These are phyloP conservation scores for Villa cingulata DNA, from an alignment of 2,888 invertebrate genomes.

Conservation along the genomic window DNA sequence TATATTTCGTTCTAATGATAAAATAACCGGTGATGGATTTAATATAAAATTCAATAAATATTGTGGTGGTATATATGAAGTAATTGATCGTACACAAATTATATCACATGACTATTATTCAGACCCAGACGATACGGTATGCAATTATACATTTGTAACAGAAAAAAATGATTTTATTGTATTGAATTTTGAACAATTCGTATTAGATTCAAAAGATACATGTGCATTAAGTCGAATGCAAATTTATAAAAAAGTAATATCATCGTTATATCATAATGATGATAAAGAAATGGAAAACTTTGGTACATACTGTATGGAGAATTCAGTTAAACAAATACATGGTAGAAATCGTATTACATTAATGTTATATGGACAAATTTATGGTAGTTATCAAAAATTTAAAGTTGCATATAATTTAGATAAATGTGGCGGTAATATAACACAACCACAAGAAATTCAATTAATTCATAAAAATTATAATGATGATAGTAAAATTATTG, in stretches of 20 bases:
- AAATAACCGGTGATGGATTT: slow-evolving; percentile 59
- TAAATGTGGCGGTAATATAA: slow-evolving; percentile 58
- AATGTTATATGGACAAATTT: neutral
- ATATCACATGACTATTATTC: slow-evolving; percentile 61
- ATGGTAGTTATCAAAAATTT: slow-evolving; percentile 3
- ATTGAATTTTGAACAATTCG: slow-evolving; percentile 2
- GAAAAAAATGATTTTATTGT: slow-evolving; percentile 13
- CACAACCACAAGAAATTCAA: slow-evolving; percentile 22
- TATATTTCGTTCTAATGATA: slow-evolving; percentile 54
- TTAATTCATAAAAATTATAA: slow-evolving; percentile 39
- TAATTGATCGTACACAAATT: slow-evolving; percentile 32
- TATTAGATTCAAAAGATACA: slow-evolving; percentile 38
- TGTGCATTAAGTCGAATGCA: slow-evolving; percentile 9
- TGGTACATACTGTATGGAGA: slow-evolving; percentile 38
- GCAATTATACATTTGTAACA: slow-evolving; percentile 60
- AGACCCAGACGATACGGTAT: slow-evolving; percentile 45
- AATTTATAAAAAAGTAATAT: neutral
- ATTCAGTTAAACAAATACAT: slow-evolving; percentile 4
- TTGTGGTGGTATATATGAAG: slow-evolving; percentile 58
- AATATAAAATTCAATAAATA: slow-evolving; percentile 44
- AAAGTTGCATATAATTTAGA: slow-evolving; percentile 41
- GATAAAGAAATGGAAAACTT: neutral
- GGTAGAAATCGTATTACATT: neutral
- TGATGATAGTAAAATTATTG: slow-evolving; percentile 30
- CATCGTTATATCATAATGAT: neutral